Conservation (phyloP, 2,888 invertebrate species). For the Dione juno region DNA sequence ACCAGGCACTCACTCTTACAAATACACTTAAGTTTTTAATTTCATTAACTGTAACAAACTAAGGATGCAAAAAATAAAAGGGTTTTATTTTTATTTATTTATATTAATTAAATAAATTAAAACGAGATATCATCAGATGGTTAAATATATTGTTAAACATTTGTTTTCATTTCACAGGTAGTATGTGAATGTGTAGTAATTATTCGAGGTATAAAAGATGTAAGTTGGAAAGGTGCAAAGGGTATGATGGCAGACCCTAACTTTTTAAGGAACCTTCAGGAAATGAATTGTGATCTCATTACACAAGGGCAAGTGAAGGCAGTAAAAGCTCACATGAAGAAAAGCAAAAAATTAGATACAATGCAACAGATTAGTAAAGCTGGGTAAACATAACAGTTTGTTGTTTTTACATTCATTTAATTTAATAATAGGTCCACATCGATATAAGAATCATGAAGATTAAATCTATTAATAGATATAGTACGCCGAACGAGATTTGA, state of each 20-base stretch:
- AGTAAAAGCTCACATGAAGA: conserved; percentile 89
- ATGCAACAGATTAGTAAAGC: conserved; percentile 94
- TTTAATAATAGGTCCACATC: neutral
- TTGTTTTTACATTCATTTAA: neutral
- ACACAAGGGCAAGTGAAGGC: conserved; percentile 88
- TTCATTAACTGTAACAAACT: no score
- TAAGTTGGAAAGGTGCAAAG: conserved; percentile 95
- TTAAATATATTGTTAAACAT: no score
- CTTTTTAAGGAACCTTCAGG: conserved; percentile 90
- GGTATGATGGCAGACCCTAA: conserved; percentile 96
- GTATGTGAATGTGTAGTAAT: conserved; percentile 96
- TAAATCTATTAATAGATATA: neutral
- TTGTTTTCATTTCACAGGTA: conserved; percentile 61
- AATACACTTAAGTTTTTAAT: no score
- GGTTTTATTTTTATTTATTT: no score
- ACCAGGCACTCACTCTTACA: no score
- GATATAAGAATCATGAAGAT: neutral
- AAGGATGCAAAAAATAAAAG: no score
- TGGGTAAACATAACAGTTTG: conserved; percentile 82
- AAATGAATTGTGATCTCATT: conserved; percentile 92
- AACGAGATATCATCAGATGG: no score
- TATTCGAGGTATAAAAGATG: conserved; percentile 91
- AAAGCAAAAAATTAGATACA: conserved; percentile 88
- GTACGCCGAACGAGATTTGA: neutral
- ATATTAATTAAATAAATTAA: no score